These are phyloP conservation scores for Notarius quadriscutis DNA, from an alignment of 2,113 vertebrate species.

Conservation along the genomic window DNA sequence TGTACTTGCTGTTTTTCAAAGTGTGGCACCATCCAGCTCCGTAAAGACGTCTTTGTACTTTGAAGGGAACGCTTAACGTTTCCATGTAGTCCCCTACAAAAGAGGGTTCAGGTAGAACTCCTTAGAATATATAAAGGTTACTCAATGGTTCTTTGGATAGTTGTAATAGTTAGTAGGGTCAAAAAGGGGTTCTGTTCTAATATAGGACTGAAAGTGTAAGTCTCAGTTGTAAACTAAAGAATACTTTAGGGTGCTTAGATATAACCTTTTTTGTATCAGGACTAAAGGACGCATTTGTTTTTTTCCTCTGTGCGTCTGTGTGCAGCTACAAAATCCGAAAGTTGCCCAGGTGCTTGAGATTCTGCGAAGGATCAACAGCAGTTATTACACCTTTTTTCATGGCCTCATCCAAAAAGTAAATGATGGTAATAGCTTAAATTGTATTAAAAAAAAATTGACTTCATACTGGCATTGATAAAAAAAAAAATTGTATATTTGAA, in stretches of 20 bases:
- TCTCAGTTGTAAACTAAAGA: too few species aligned
- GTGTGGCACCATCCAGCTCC: neutral
- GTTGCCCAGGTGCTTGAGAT: constrained; percentile 64
- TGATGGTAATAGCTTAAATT: constrained; percentile 55
- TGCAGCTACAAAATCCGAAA: constrained; percentile 69
- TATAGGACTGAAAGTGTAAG: too few species aligned
- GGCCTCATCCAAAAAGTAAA: constrained; percentile 66
- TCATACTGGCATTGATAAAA: too few species aligned
- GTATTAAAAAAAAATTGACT: too few species aligned
- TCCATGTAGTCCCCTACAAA: neutral
- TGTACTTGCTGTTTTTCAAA: neutral
- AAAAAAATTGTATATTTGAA: too few species aligned
- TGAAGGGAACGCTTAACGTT: neutral
- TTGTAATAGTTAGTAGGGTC: too few species aligned
- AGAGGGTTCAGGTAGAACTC: neutral
- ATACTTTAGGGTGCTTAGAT: neutral
- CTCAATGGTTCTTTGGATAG: too few species aligned
- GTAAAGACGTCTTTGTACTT: neutral
- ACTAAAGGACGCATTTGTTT: neutral
- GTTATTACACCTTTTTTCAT: constrained; percentile 69
- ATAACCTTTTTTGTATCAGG: neutral
- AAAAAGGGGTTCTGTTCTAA: too few species aligned
- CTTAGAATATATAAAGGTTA: neutral
- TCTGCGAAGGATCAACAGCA: constrained; percentile 69
- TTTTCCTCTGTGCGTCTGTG: constrained; percentile 1